Conservation (phyloP, 2,888 invertebrate genomes). For the Charanyca ferruginea region DNA sequence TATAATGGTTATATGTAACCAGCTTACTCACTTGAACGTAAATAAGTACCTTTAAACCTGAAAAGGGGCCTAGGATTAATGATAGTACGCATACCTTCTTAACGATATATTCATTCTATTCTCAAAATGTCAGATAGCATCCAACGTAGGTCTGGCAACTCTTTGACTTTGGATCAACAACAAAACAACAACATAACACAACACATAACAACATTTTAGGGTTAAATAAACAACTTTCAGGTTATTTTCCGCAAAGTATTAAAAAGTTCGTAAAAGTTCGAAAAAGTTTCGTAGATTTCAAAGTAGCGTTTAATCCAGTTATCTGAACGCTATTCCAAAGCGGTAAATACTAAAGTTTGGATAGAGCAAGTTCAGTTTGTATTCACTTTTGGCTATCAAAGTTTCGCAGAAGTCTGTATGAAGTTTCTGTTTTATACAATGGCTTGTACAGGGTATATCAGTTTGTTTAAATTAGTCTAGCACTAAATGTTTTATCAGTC, state of each 20-base stretch:
- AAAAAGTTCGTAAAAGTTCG: no score
- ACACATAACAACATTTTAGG: background rate
- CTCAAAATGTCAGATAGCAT: no score
- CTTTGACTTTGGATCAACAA: no score
- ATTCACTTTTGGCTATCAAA: slow-evolving; percentile 57
- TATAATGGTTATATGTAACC: no score
- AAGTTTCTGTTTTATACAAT: slow-evolving; percentile 18
- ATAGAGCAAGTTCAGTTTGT: slow-evolving; percentile 35
- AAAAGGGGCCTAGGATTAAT: no score
- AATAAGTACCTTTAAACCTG: no score
- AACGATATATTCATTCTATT: no score
- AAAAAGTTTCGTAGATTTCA: slow-evolving; percentile 19
- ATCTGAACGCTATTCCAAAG: slow-evolving; percentile 37
- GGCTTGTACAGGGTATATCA: slow-evolving; percentile 6
- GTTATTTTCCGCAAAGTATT: slow-evolving; percentile 20
- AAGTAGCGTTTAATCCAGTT: slow-evolving; percentile 34
- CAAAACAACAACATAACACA: no score
- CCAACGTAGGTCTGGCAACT: no score
- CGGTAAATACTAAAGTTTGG: slow-evolving; percentile 46
- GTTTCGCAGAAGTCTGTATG: slow-evolving; percentile 31
- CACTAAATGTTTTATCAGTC: slow-evolving; percentile 8
- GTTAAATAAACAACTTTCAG: background rate
- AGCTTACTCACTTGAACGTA: no score
- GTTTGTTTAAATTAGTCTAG: slow-evolving; percentile 5
- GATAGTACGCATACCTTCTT: no score